Evolutionary conservation across 1,140 invertebrate species (phyloP), one percentile per base, ranked within the genome.

Genomic region (Drosophila carrolli): DNA sequence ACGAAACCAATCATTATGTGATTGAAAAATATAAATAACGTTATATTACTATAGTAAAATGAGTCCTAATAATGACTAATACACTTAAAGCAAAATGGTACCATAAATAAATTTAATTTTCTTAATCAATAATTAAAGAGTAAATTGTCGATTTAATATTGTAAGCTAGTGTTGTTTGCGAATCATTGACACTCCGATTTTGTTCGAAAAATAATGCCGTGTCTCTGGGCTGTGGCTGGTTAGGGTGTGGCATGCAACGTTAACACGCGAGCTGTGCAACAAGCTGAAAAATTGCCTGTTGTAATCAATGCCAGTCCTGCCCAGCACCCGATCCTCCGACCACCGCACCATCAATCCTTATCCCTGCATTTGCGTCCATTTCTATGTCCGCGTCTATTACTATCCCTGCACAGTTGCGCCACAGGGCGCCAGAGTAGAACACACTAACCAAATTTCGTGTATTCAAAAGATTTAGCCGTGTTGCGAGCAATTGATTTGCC

Each of bases 241-340:
- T 10, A 16, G 35, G 10, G 16, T 14, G 57, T 46, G 38, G 56
- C 70, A 62, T 59, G 67, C 57, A 78, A 70, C 63, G 47, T 55
- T 16, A 67, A 65, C 63, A 75, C 70, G 60, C 60, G 44, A 61
- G 55, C 55, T 80, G 78, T 75, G 75, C 78, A 78, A 81, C 78
- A 81, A 75, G 75, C 71, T 75, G 70, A 78, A 81, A 81, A 81
- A 81, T 78, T 75, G 75, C 51, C 51, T 71, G 71, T 78, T 81
- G 75, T 78, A 78, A 78, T 81, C 75, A 81, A 81, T 81, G 75
- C 72, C 51, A 56, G 60, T 59, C 65, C 50, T 23, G 23, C 23
- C 23, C 23, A 23, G 4, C 4, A 23, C 23, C 23, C 23, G 23
- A 23, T 23, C 23, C 23, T 23, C 4, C 4, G 23, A 1, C 23